Conservation (phyloP, 2,797 vertebrate species). For the Megalops cyprinoides region DNA sequence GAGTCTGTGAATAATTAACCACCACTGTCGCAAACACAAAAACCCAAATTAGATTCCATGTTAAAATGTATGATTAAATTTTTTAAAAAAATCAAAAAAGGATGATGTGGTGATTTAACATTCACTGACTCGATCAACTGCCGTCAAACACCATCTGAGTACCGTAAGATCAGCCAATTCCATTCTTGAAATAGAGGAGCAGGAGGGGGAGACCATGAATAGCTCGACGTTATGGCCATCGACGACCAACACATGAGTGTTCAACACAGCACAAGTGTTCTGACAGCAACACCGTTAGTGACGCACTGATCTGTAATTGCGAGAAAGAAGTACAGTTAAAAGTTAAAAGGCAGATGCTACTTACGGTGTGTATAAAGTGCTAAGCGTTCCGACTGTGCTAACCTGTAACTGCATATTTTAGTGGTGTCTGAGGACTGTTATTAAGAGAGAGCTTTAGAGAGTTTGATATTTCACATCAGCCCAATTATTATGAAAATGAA, state of each 20-base stretch:
- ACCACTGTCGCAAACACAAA: too few species aligned
- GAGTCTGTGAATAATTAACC: too few species aligned
- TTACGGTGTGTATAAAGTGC: not conserved
- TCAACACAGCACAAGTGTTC: not conserved
- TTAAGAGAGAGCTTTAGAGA: constrained; percentile 33
- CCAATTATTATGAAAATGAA: constrained; percentile 46
- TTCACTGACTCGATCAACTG: not conserved
- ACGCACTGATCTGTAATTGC: not conserved
- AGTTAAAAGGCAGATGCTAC: not conserved
- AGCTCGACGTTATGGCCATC: not conserved
- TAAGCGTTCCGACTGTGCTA: not conserved
- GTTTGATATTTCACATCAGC: constrained; percentile 14
- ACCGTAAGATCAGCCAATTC: constrained; percentile 8
- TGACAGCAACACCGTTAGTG: constrained; percentile 4
- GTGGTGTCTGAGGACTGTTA: constrained; percentile 32
- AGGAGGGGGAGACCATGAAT: not conserved
- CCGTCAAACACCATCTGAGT: not conserved
- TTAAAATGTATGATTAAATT: not conserved
- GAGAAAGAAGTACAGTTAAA: not conserved
- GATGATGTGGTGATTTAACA: not conserved
- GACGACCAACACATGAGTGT: not conserved
- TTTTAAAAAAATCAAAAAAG: not conserved
- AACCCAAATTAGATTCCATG: not conserved
- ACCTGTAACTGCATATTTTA: not conserved
- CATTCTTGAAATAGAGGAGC: not conserved